A percentile compares a stretch with the other conserved stretches of the same genome.
phyloP scores from a whole-genome alignment of 2,113 vertebrate species.

The Synchiropus splendidus region DNA sequence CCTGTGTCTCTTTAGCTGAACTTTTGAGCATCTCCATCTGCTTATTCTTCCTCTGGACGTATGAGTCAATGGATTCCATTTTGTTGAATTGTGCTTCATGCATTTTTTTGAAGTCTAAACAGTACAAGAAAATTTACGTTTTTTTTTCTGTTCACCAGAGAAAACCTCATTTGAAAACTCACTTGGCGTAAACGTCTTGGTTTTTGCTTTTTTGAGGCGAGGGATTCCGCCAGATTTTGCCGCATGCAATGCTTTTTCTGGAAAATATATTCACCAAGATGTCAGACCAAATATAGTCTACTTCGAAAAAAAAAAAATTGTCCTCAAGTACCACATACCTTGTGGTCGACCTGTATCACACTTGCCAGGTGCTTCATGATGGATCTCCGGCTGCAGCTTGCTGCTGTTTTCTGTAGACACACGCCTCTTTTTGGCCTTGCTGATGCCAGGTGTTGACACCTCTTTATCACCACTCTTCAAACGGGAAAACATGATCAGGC shows the following conservation, averaged over 20 bases:
- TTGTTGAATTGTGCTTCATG: conserved; percentile 88
- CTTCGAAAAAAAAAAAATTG: no score
- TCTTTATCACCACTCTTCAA: conserved; percentile 18
- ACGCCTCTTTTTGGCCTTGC: conserved; percentile 44
- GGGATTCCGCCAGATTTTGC: conserved; percentile 61
- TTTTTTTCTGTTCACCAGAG: background rate
- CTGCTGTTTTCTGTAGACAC: conserved; percentile 17
- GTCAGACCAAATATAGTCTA: no score
- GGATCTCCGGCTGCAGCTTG: background rate
- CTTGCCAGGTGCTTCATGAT: conserved; percentile 7
- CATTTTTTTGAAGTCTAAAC: conserved; percentile 85
- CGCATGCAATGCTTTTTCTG: conserved; percentile 13
- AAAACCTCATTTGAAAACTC: conserved; percentile 31
- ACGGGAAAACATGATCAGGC: background rate
- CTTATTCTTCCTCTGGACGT: conserved; percentile 77
- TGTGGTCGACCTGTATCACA: no score
- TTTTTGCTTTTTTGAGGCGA: conserved; percentile 24
- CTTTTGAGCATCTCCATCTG: conserved; percentile 58
- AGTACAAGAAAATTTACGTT: background rate
- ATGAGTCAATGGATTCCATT: conserved; percentile 91
- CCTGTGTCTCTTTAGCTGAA: conserved; percentile 71
- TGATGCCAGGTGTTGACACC: background rate
- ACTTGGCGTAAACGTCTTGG: conserved; percentile 79
- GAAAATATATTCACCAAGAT: background rate
- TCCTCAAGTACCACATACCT: no score